Conservation (phyloP, 1,140 invertebrate species). For the Holotrichia oblita region DNA sequence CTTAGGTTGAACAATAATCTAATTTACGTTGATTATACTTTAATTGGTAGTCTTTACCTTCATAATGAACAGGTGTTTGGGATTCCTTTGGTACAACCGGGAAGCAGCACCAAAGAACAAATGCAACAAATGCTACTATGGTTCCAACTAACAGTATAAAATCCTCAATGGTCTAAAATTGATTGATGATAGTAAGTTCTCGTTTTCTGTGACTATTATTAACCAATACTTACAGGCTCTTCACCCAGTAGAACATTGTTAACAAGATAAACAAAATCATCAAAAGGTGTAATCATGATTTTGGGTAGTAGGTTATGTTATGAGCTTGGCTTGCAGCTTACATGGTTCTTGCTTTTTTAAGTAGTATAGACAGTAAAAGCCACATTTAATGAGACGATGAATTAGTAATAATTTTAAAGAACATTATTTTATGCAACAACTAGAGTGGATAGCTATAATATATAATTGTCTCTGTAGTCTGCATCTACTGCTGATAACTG, state of each 20-base stretch:
- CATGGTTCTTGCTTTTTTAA: background rate
- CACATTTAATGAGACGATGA: background rate
- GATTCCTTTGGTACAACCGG: constrained; percentile 68
- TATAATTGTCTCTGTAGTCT: background rate
- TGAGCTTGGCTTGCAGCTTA: no score
- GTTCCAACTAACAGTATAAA: constrained; percentile 71
- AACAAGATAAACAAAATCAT: constrained; percentile 69
- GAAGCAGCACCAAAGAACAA: constrained; percentile 72
- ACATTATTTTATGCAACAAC: background rate
- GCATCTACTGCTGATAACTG: background rate
- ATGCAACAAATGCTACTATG: constrained; percentile 70
- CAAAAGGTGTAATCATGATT: constrained; percentile 66
- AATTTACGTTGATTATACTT: constrained; percentile 51
- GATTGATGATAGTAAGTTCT: constrained; percentile 42
- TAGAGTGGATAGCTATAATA: background rate
- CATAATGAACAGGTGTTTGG: constrained; percentile 49
- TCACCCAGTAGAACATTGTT: constrained; percentile 69
- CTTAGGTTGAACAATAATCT: constrained; percentile 45
- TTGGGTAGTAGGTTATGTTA: constrained; percentile 18
- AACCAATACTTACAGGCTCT: constrained; percentile 63
- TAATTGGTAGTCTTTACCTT: constrained; percentile 50
- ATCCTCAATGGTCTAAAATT: constrained; percentile 68
- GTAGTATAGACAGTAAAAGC: background rate
- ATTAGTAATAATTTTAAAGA: background rate
- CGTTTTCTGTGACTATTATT: constrained; percentile 40